These are phyloP conservation scores for Lophotriccus pileatus DNA, from an alignment of 2,797 vertebrate species.

Conservation along the genomic window DNA sequence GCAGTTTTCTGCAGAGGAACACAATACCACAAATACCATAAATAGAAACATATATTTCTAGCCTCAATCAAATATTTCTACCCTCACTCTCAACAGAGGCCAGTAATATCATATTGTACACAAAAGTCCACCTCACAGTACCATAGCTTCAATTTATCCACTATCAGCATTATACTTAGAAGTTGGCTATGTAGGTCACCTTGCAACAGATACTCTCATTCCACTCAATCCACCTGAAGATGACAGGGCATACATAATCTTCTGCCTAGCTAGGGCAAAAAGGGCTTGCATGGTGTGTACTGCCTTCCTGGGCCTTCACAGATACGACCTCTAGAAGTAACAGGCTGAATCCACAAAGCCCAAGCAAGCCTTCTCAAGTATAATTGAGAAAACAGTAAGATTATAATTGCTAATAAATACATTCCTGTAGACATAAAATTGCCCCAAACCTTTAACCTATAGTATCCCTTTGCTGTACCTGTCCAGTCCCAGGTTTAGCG, in stretches of 20 bases:
- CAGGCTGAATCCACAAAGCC: not conserved
- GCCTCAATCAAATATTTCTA: not conserved
- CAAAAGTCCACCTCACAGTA: not conserved
- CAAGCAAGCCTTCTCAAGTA: not conserved
- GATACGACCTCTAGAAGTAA: not conserved
- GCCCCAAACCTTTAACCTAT: not conserved
- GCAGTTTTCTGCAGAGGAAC: not conserved
- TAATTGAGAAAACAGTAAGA: not conserved
- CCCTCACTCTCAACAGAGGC: not conserved
- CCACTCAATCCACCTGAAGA: not conserved
- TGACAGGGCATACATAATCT: not conserved
- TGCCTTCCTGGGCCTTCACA: not conserved
- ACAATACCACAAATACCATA: not conserved
- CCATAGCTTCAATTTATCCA: not conserved
- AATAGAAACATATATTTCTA: not conserved
- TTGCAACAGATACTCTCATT: not conserved
- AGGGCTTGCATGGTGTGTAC: not conserved
- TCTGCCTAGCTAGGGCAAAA: not conserved
- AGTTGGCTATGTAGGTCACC: not conserved
- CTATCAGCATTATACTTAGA: not conserved
- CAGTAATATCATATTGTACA: not conserved
- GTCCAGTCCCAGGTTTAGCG: not conserved
- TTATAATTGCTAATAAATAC: not conserved
- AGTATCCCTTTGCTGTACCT: slow-evolving; percentile 25
- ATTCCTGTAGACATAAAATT: not conserved